Base-by-base conservation (phyloP, 1,140 invertebrate genomes). In the Drosophila bocqueti region DNA sequence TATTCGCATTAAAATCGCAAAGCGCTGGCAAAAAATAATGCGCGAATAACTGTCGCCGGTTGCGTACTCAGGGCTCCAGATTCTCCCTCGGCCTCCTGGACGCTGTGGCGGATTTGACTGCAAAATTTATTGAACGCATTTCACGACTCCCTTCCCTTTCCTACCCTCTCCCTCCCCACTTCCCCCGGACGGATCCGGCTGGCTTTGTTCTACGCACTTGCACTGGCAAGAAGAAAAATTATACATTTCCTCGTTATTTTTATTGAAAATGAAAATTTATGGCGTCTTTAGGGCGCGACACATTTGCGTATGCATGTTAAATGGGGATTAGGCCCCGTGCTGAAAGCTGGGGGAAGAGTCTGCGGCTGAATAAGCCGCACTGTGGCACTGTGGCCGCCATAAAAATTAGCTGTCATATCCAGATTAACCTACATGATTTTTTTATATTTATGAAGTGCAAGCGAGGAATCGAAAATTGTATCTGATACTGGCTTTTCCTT, bases 211-310 rank as follows among this genome's bases (percentile, higher is more conserved):
- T 65, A 74, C 67, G 79, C 82, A 81, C 82, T 85, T 82, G 82
- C 75, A 69, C 55, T 55, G 47, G 1, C 46, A 38, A 21, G n/a
- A 66, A 60, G 52, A 61, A 65, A 73, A 54, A 74, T 59, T 76
- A 62, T 73, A 79, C 72, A 79, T 84, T 67, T 81, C 34, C 81
- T 50, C 61, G 81, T 89, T 81, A 87, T 74, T 71, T 67, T 63
- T 85, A 91, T 91, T 81, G 85, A 90, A 85, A 89, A 89, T 85
- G 84, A 85, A 79, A 89, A 89, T 89, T 89, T 89, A 89, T 89
- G 67, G 81, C 84, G 68, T 79, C 82, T 90, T 89, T 69, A 90
- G 81, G 85, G 66, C 85, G 81, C 84, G 85, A 91, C 81, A 91
- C 66, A 90, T 90, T 90, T 76, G 85, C 64, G 68, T 79, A 83